A percentile compares a stretch with the other conserved stretches of the same genome.
Evolutionary conservation across 2,888 invertebrate species (phyloP).

Genomic region (Plemyria rubiginata): DNA sequence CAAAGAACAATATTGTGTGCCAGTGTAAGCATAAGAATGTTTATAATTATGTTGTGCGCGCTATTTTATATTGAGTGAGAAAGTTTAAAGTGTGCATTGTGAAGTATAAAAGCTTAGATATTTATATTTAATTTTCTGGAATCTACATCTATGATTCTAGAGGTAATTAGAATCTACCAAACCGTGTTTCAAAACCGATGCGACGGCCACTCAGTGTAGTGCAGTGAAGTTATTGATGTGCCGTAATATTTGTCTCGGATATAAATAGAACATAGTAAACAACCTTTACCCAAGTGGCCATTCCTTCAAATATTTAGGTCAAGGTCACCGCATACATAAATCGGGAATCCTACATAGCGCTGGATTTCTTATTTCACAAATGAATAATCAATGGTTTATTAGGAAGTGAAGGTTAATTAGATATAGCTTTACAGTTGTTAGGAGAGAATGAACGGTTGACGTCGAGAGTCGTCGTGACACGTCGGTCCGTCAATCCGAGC

Average conservation of each 20-base stretch:
- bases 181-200: slow-evolving; percentile 15
- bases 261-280: slow-evolving; percentile 54
- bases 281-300: slow-evolving; percentile 44
- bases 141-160: slow-evolving; percentile 30
- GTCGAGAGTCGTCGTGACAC: slow-evolving; percentile 75
- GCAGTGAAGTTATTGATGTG: slow-evolving; percentile 29
- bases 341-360: slow-evolving; percentile 35
- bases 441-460: slow-evolving; percentile 63
- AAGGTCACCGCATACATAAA: slow-evolving; percentile 69
- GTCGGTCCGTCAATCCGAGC: slow-evolving; percentile 83
- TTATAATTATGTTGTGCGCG: slow-evolving; percentile 37
- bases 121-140: slow-evolving; percentile 28
- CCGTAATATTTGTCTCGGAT: slow-evolving; percentile 38
- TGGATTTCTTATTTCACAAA: slow-evolving; percentile 10
- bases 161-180: slow-evolving; percentile 28
- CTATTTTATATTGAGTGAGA: slow-evolving; percentile 38
- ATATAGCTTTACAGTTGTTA: slow-evolving; percentile 57
- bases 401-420: slow-evolving; percentile 32
- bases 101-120: slow-evolving; percentile 37
- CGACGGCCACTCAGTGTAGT: slow-evolving; percentile 15
- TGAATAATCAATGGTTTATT: slow-evolving; percentile 6
- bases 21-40: slow-evolving; percentile 49
- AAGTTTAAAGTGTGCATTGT: slow-evolving; percentile 37
- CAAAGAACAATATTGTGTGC: slow-evolving; percentile 64
- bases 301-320: slow-evolving; percentile 71